Base-by-base conservation (phyloP, 2,888 invertebrate genomes). In the Cephus nigrinus region DNA sequence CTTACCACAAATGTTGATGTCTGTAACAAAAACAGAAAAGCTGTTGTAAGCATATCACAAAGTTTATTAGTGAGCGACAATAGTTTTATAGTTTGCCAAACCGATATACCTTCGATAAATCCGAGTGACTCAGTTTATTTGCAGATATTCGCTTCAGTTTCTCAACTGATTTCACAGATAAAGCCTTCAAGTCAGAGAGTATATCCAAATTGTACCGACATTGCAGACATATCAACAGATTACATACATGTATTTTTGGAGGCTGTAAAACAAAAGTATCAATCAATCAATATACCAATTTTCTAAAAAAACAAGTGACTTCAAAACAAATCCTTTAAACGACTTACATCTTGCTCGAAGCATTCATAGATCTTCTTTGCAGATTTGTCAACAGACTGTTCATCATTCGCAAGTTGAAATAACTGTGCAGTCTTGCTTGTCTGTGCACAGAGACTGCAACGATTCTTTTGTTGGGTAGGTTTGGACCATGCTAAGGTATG, bases 151-250 rank as follows among this genome's bases (percentile, higher is more conserved):
- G 78, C 23, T 83, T 81, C 30, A 87, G 75, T 80, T 86, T 87
- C 2, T 30, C 69, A 5, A 79, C 55, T 55, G 82, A 82, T 77
- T 86, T 78, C 68, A 84, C 75, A 68, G 84, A 87, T 36, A 91
- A 68, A 36, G 75, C 80, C 74, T 84, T 88, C 74, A 91, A 81
- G 80, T 91, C 91, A 12, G 80, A 82, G 35, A 91, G 82, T 32
- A 91, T 82, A 76, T 91, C 91, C 69, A 91, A 80, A 68, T 84
- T 87, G 76, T 91, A 91, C 36, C 90, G 88, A 77, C 91, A 91
- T 11, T 81, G 75, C 31, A 91, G 80, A 75, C 91, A 91, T 80
- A 91, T 85, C 9, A 85, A 80, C n/a, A 82, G 31, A 35, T 40
- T 78, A 35, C 9, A 9, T 1, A 23, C 5, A 55, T 55, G 55